phyloP scores from a whole-genome alignment of 2,888 invertebrate species.

The Cerastis rubricosa region DNA sequence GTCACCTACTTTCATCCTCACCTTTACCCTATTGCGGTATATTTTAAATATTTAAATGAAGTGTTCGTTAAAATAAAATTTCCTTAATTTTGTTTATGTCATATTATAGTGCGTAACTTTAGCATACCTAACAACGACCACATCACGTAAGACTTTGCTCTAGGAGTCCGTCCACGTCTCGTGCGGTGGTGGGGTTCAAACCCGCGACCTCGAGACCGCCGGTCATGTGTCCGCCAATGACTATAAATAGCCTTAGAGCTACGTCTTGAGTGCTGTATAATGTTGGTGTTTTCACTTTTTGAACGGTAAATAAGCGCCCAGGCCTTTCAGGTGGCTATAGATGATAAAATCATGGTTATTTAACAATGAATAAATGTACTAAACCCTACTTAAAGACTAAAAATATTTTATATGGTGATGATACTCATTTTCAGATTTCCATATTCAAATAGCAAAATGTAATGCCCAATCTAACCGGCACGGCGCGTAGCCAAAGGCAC shows the following conservation, averaged over 20 bases:
- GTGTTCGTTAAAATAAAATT: not conserved
- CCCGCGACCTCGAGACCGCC: conserved; percentile 33
- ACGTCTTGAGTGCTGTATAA: not conserved
- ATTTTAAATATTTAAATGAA: not conserved
- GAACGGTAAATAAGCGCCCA: not conserved
- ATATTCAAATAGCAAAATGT: not conserved
- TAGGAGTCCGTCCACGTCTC: conserved; percentile 18
- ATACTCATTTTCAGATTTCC: not conserved
- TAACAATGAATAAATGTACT: not conserved
- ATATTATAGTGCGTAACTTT: not conserved
- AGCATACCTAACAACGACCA: not conserved
- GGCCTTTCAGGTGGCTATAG: not conserved
- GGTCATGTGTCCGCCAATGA: not conserved
- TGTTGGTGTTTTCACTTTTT: conserved; percentile 38
- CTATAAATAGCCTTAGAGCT: conserved; percentile 23
- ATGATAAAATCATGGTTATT: not conserved
- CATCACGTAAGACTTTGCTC: conserved; percentile 22
- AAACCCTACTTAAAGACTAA: too few species aligned
- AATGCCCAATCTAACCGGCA: not conserved
- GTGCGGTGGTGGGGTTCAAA: conserved; percentile 32
- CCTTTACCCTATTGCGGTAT: not conserved
- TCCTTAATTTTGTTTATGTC: not conserved
- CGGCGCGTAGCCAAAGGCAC: not conserved
- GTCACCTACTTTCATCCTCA: not conserved
- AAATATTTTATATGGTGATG: not conserved